phyloP scores from a whole-genome alignment of 23 tunicate species.

The Halocynthia roretzi region DNA sequence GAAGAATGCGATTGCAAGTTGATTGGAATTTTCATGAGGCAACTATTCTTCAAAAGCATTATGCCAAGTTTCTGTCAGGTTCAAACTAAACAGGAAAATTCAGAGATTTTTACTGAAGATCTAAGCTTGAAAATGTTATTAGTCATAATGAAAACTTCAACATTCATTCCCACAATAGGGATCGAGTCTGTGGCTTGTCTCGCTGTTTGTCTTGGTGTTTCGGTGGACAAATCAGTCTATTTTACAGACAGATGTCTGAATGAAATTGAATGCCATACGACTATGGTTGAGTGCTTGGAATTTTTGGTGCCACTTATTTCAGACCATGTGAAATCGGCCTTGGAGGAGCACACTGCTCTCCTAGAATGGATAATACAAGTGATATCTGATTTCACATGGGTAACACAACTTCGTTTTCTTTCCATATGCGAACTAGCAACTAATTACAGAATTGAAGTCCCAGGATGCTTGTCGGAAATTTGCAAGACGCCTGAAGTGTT shows the following conservation, averaged over 20 bases:
- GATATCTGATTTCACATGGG: conserved; percentile 7
- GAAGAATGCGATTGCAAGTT: neutral
- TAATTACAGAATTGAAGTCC: neutral
- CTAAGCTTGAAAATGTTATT: too few species aligned
- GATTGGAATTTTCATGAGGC: neutral
- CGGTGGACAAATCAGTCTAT: too few species aligned
- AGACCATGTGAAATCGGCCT: neutral
- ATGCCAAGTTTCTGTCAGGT: neutral
- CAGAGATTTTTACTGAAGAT: too few species aligned
- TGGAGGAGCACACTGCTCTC: neutral
- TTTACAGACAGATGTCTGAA: too few species aligned
- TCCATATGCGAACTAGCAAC: neutral
- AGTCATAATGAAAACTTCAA: too few species aligned
- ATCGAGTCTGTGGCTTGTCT: too few species aligned
- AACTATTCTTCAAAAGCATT: neutral
- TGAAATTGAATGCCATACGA: too few species aligned
- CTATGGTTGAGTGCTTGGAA: conserved; percentile 9
- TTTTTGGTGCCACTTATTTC: neutral
- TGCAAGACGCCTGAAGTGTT: conserved; percentile 11
- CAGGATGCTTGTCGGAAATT: conserved; percentile 20
- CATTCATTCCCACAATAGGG: too few species aligned
- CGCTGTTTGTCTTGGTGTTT: too few species aligned
- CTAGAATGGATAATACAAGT: neutral
- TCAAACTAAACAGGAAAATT: neutral
- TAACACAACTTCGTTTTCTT: conserved; percentile 12